Evolutionary conservation across 1,140 invertebrate genomes (phyloP).

Genomic region (Drosophila mojavensis): DNA sequence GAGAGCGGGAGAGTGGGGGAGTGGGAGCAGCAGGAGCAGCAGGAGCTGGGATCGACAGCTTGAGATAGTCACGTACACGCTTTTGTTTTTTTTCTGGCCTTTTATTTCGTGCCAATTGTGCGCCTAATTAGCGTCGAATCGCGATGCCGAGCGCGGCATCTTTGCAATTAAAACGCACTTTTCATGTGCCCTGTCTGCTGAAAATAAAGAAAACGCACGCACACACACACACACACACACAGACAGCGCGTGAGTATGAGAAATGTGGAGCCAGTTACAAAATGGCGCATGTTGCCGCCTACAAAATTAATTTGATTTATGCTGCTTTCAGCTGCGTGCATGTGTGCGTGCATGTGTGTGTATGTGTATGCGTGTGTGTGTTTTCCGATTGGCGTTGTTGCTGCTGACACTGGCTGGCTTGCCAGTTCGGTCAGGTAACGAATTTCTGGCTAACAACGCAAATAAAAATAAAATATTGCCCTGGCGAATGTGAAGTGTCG

Average conservation of each 20-base stretch:
- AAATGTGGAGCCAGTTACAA: constrained; percentile 41
- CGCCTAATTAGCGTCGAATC: constrained; percentile 79
- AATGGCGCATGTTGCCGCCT: constrained; percentile 72
- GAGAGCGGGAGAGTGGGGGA: not conserved
- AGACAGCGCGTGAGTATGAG: not conserved
- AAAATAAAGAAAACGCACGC: constrained; percentile 12
- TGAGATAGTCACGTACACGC: constrained; percentile 78
- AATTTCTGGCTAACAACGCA: constrained; percentile 75
- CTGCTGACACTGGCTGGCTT: constrained; percentile 29
- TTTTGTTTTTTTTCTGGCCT: constrained; percentile 72
- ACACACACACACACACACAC: constrained; percentile 15
- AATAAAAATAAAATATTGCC: constrained; percentile 79
- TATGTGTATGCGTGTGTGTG: constrained; percentile 44
- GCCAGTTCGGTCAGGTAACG: constrained; percentile 58
- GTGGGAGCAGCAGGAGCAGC: not conserved
- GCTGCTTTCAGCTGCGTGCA: constrained; percentile 36
- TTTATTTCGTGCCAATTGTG: constrained; percentile 80
- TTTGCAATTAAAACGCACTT: constrained; percentile 82
- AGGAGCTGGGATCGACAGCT: constrained; percentile 63
- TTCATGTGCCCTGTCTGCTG: constrained; percentile 33
- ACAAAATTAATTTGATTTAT: constrained; percentile 83
- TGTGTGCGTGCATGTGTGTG: constrained; percentile 19
- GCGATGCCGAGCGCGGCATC: constrained; percentile 61
- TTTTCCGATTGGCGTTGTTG: constrained; percentile 45
- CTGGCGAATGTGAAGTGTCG: constrained; percentile 77